Evolutionary conservation across 1,140 invertebrate species (phyloP), one percentile per base, ranked within the genome.

Genomic region (Panulirus ornatus): DNA sequence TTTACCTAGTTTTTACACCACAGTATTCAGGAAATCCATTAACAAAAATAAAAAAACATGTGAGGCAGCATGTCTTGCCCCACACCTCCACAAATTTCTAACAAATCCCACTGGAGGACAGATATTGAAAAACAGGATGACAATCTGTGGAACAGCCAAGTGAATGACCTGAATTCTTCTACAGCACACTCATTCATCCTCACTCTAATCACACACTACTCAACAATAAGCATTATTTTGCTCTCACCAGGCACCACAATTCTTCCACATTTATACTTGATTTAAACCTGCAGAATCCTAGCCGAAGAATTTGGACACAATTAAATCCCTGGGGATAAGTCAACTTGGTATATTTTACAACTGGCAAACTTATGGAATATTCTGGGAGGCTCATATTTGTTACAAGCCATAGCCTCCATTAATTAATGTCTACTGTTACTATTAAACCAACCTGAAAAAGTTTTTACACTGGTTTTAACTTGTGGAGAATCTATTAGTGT

Each of bases 11-110:
- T 73, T 47, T 75, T 75, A 54, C 66, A 75, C 83, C 83, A 85
- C 16, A 85, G 63, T 40, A 71, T 54, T 84, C 76, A 79, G 51
- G 40, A 70, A 47, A 30, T 79, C 84, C 30, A 66, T 87, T 58
- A 89, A 73, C 76, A 82, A 81, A 71, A 58, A 58, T 54, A 82
- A 63, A 38, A 38, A 70, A 44, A 71, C n/a, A 76, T 75, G 79
- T 76, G 79, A 89, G 88, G 79, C 78, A 83, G 76, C 88, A 71
- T 89, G 88, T 89, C 79, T 83, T 89, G 85, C 79, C 88, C 38
- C 88, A 58, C 70, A 82, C 88, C 76, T 78, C 86, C 78, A 82
- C 54, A 54, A 82, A 54, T 79, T 79, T 87, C 34, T 73, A n/a
- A 86, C 42, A 84, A 75, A 75, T 73, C 27, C 81, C 66, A 58